Evolutionary conservation across 2,113 vertebrate genomes (phyloP).

Genomic region (Micronycteris hirsuta): DNA sequence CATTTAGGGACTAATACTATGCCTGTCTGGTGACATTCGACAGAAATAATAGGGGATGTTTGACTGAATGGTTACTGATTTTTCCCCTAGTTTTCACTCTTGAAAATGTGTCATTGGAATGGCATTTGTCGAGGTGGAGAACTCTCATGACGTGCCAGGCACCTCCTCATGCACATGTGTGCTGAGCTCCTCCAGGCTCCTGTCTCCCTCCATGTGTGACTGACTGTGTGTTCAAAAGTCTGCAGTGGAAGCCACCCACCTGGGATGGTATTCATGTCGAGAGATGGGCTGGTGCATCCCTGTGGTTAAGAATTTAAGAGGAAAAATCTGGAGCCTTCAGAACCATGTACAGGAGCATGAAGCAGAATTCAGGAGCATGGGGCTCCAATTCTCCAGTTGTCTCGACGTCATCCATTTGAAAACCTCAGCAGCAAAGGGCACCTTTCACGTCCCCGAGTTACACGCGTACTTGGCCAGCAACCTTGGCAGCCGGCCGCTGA

Average conservation of each 20-base stretch:
- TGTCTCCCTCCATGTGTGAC: not conserved
- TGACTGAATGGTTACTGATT: not conserved
- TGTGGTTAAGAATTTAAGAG: not conserved
- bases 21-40: not conserved
- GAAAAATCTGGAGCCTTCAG: not conserved
- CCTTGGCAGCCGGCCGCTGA: conserved; percentile 22
- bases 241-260: not conserved
- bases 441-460: not conserved
- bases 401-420: not conserved
- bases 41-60: not conserved
- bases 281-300: not conserved
- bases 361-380: conserved; percentile 47
- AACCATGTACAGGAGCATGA: conserved; percentile 25
- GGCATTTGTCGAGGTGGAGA: not conserved
- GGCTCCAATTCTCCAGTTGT: not conserved
- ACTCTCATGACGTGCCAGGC: not conserved
- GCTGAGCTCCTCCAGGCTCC: not conserved
- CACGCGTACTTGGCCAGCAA: conserved; percentile 40
- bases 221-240: not conserved
- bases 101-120: not conserved
- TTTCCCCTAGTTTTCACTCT: not conserved
- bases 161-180: rapidly evolving
- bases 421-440: not conserved
- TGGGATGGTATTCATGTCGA: not conserved
- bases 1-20: not conserved